Evolutionary conservation across 2,797 vertebrate genomes (phyloP), one percentile per base, ranked within the genome.

Genomic region (Gymnoscopelus braueri): DNA sequence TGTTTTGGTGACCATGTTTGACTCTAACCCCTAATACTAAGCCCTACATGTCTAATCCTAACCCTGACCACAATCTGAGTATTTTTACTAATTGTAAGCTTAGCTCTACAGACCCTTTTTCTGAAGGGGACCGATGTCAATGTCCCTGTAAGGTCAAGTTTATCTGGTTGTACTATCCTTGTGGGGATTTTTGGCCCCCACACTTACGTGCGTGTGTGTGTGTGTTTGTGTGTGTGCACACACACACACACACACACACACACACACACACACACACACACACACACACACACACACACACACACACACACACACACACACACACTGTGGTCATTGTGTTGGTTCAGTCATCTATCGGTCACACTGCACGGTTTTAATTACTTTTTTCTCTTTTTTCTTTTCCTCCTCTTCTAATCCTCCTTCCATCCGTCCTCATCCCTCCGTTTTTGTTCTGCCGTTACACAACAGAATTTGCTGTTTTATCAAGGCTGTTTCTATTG

Each of bases 311-410:
- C 61, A 75, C 44, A 77, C 60, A 67, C 58, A 62, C n/a, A 67
- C 61, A 64, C 67, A 26, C 60, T 6, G 58, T 24, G 51, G 68
- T 85, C 75, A 83, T 66, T 44, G 39, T 44, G 39, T 44, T 15
- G 76, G 84, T 85, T 84, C 81, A 86, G 35, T 84, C 84, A 80
- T 87, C 87, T 80, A 72, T 85, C 79, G 76, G 88, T 90, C 84
- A 90, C 83, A 87, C 87, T 82, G 85, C 80, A 88, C 78, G 65
- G 50, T 88, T 92, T 92, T 92, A 92, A 93, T 93, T 92, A 91
- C 87, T 88, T 88, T 88, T 77, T 81, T 83, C 60, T 71, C 72
- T 79, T 81, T 78, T 77, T 71, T 72, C 74, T 67, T 65, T 35
- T 63, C 32, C 58, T 53, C 26, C 50, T 65, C 60, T 69, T 51